Percentiles rank a stretch among this genome's conserved stretches.
Conservation (phyloP, 2,888 invertebrate species). For the Lapara coniferarum region DNA sequence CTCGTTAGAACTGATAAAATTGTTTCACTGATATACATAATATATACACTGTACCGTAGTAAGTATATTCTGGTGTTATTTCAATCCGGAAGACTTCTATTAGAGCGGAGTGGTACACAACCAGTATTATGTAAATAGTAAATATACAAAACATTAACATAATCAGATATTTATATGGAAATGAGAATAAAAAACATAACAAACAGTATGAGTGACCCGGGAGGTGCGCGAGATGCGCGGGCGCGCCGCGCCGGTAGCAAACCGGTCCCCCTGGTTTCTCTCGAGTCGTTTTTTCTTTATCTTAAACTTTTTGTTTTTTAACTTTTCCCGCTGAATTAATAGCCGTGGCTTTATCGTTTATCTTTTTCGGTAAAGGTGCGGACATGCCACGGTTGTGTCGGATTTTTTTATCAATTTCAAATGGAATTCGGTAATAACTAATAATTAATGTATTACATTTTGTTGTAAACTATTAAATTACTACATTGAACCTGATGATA, state of each 20-base stretch:
- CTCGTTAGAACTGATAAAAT: no score
- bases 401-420: background rate
- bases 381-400: background rate
- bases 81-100: no score
- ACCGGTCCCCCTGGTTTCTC: conserved; percentile 49
- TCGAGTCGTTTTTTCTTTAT: conserved; percentile 29
- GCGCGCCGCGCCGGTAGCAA: conserved; percentile 46
- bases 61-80: no score
- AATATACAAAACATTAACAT: background rate
- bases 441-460: background rate
- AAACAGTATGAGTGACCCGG: conserved; percentile 4
- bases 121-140: background rate
- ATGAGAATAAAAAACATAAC: background rate
- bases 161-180: background rate
- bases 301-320: conserved; percentile 41
- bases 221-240: conserved; percentile 16
- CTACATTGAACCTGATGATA: no score
- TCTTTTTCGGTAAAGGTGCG: conserved; percentile 45
- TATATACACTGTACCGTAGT: no score
- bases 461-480: background rate
- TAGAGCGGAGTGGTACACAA: no score
- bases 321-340: conserved; percentile 57
- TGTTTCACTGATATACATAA: no score
- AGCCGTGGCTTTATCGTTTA: conserved; percentile 57
- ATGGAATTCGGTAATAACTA: background rate